Evolutionary conservation across 2,888 invertebrate species (phyloP).

Genomic region (Noctua janthe): DNA sequence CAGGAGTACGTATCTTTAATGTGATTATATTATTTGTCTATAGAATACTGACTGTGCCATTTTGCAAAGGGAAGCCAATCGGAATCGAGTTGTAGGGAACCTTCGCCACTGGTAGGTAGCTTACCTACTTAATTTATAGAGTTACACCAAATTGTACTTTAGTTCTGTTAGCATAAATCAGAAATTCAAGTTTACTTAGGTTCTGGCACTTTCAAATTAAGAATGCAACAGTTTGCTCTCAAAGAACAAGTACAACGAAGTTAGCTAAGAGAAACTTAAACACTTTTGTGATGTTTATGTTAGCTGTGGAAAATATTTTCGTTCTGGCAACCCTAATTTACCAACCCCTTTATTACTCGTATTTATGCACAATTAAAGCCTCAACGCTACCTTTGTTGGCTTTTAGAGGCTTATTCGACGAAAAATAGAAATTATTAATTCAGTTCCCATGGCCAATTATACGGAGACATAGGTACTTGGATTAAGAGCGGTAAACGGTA

Average conservation of each 20-base stretch:
- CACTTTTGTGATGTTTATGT: slow-evolving; percentile 16
- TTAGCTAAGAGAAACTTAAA: slow-evolving; percentile 1
- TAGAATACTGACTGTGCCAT: too few species aligned
- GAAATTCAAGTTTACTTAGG: not conserved
- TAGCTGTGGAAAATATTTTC: slow-evolving; percentile 2
- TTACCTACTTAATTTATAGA: not conserved
- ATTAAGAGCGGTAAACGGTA: slow-evolving; percentile 40
- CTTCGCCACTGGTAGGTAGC: not conserved
- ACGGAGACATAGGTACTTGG: not conserved
- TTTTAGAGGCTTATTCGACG: not conserved
- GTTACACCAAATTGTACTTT: not conserved
- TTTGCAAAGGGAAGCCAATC: too few species aligned
- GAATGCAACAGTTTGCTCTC: slow-evolving; percentile 20
- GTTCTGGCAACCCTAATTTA: not conserved
- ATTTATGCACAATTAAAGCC: slow-evolving; percentile 19
- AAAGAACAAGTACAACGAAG: slow-evolving; percentile 13
- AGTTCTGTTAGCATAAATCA: not conserved
- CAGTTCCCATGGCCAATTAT: slow-evolving; percentile 38
- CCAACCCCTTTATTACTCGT: slow-evolving; percentile 11
- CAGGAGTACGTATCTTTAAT: too few species aligned
- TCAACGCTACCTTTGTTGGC: not conserved
- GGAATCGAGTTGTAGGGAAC: too few species aligned
- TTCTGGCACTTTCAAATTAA: slow-evolving; percentile 14
- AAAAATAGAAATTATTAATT: slow-evolving; percentile 25
- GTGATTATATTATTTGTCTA: too few species aligned